Evolutionary conservation across 2,888 invertebrate species (phyloP), one percentile per base, ranked within the genome.

Genomic region (Drosophila trichaetosa): DNA sequence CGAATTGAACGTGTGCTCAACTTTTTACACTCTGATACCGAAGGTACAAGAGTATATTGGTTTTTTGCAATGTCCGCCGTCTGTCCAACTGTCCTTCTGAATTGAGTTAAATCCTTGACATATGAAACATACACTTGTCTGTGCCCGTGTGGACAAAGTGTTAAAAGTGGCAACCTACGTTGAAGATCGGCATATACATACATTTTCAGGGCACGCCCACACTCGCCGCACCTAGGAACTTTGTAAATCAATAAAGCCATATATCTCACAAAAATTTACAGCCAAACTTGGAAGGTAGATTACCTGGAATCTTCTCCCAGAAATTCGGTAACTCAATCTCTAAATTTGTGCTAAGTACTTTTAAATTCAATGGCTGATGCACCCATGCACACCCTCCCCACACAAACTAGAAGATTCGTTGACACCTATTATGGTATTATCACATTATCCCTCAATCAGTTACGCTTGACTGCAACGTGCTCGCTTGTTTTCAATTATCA

Each of bases 1-100:
- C 27, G 54, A 38, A 38, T 56, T 38, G 38, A 56, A 56, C 13
- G 36, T 27, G 27, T 56, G 27, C 7, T n/a, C 13, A 34, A 36
- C 18, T n/a, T 38, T 56, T 38, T 56, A 38, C 6, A 29, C 29
- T 56, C 13, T 7, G 0, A 13, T 21, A 46, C 13, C 21, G 21
- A 46, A 13, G 1, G 16, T 46, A 8, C 21, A 21, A 13, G 4
- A 13, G 46, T 8, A 24, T 21, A 16, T 46, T 46, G 6, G 7
- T 13, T 24, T 7, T 46, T 46, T 16, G n/a, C 46, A 46, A 7
- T 46, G 16, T 24, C 13, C 42, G 13, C 13, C 21, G 13, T 13
- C n/a, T 40, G n/a, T 40, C 10, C 4, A 10, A n/a, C 10, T 10
- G 40, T n/a, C 33, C 10, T 33, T 33, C 4, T 10, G 33, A 33